Evolutionary conservation across 1,140 invertebrate species (phyloP).

Genomic region (Brachionus rotundiformis): DNA sequence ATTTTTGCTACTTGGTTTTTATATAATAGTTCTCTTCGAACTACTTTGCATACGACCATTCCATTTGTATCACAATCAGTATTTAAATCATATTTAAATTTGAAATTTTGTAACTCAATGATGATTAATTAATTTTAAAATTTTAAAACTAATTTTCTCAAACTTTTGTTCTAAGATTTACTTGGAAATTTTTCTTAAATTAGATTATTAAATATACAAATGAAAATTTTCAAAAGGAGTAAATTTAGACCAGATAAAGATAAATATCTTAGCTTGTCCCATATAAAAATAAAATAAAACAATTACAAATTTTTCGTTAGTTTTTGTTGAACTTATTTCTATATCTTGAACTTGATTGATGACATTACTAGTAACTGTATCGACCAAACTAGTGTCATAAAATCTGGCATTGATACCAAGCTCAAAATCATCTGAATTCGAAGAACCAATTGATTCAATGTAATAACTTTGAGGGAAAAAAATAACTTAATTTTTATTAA

Average conservation of each 20-base stretch:
- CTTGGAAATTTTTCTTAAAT: too few species aligned
- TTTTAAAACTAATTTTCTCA: too few species aligned
- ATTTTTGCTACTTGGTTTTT: too few species aligned
- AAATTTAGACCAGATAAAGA: neutral
- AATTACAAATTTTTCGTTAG: conserved; percentile 13
- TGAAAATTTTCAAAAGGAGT: too few species aligned
- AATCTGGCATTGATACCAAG: neutral
- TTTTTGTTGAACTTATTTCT: neutral
- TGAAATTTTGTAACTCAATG: too few species aligned
- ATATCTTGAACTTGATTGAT: conserved; percentile 48
- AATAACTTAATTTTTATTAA: neutral
- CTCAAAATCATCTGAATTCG: neutral
- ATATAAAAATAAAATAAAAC: neutral
- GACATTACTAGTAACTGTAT: neutral
- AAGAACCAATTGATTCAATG: conserved; percentile 19
- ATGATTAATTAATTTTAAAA: too few species aligned
- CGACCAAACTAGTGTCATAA: conserved; percentile 12
- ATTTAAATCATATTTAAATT: too few species aligned
- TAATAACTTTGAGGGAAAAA: conserved; percentile 3
- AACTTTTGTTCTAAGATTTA: too few species aligned
- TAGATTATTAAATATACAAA: too few species aligned
- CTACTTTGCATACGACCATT: too few species aligned
- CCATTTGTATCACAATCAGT: too few species aligned
- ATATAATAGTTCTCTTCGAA: too few species aligned
- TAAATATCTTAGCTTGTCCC: neutral